Base-by-base conservation (phyloP, 1,140 invertebrate species). In the Pissodes strobi region DNA sequence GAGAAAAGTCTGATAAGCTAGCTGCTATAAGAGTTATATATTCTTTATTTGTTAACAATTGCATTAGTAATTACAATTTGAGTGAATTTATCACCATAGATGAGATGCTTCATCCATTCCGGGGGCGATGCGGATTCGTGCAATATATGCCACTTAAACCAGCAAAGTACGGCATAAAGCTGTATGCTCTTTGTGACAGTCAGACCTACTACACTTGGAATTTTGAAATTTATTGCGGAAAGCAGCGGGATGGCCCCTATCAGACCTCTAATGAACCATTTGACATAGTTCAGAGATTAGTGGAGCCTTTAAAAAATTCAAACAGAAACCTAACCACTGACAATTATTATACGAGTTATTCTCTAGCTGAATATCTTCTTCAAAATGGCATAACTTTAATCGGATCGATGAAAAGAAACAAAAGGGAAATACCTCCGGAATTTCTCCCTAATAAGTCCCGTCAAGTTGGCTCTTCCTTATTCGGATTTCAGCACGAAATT, bases 91-190 rank as follows among this genome's bases (percentile, higher is more conserved):
- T 71, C 1, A 76, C 74, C 6, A 75, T 80, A 25, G 79, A 81
- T 67, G 78, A 81, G 65, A 76, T 74, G 68, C 62, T 80, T 21
- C 53, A 70, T 60, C 53, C 60, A 18, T 81, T 79, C 64, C 68
- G 76, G 38, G 76, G 78, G 18, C 43, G 74, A 38, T 80, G 76
- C 52, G 25, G 30, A 21, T 82, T 82, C 59, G 67, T 74, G 43
- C 70, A 78, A 46, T 81, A 80, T 66, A 80, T 83, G 22, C 77
- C 78, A 4, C 73, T 72, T 37, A 82, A 83, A 74, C 80, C 81
- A 1, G 72, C 70, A 38, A 81, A 80, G 65, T 83, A 80, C 69
- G 80, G 78, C 1, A 45, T 75, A 15, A 74, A 74, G 57, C 57
- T 73, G 9, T 76, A 57, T 58, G 64, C 57, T n/a, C 27, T 72